Conservation (phyloP, 2,797 vertebrate genomes). For the Huso huso region DNA sequence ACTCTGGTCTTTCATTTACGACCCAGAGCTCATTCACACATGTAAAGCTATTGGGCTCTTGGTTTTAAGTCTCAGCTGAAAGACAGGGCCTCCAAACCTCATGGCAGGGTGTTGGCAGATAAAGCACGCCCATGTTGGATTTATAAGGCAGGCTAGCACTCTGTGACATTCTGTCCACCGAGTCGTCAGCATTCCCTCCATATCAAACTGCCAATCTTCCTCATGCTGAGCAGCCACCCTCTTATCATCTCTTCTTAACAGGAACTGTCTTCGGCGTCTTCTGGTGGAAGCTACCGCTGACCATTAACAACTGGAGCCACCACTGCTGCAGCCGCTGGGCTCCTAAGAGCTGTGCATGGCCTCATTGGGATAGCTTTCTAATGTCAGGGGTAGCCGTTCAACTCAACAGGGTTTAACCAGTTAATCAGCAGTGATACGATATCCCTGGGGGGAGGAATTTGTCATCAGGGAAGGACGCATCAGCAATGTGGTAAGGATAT, state of each 20-base stretch:
- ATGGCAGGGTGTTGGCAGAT: background rate
- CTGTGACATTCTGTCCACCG: conserved; percentile 1
- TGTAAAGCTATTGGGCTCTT: too few species aligned
- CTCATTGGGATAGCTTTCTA: background rate
- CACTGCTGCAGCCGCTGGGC: background rate
- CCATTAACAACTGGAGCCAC: conserved; percentile 21
- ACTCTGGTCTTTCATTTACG: too few species aligned
- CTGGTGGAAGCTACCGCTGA: conserved; percentile 11
- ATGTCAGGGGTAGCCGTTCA: background rate
- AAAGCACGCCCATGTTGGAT: conserved; percentile 1
- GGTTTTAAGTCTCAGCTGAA: too few species aligned
- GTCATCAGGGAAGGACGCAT: background rate
- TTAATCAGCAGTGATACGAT: conserved; percentile 7
- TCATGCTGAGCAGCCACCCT: background rate
- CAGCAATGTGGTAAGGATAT: conserved; percentile 10
- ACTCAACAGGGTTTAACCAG: conserved; percentile 13
- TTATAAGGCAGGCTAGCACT: conserved; percentile 1
- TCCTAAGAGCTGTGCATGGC: conserved; percentile 8
- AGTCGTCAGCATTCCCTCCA: conserved; percentile 18
- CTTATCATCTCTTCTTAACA: conserved; percentile 22
- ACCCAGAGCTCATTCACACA: too few species aligned
- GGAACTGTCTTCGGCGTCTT: conserved; percentile 32
- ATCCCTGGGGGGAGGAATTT: conserved; percentile 3
- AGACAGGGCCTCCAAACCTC: too few species aligned
- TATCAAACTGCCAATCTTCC: background rate